A percentile compares a stretch with the other conserved stretches of the same genome.
phyloP scores from a whole-genome alignment of 2,113 vertebrate genomes.

The Entelurus aequoreus region DNA sequence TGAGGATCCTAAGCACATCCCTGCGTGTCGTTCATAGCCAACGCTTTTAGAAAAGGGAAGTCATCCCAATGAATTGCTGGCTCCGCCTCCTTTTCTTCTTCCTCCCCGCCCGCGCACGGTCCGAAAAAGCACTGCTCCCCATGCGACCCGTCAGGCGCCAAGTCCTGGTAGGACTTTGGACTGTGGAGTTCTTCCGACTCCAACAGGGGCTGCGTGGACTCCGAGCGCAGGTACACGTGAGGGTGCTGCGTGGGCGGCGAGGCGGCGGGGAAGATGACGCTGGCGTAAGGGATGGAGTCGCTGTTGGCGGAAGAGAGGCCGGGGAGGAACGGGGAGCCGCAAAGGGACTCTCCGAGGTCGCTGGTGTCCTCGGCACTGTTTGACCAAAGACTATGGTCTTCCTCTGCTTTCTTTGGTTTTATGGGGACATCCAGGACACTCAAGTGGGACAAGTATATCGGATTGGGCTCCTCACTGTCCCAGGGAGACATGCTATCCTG shows the following conservation, averaged over 20 bases:
- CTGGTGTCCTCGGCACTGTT: constrained; percentile 26
- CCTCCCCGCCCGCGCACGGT: constrained; percentile 12
- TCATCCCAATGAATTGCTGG: constrained; percentile 62
- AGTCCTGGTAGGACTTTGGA: constrained; percentile 79
- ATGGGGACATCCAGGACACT: constrained; percentile 64
- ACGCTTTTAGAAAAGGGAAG: constrained; percentile 85
- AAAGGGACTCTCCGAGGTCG: constrained; percentile 49
- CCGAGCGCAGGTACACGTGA: constrained; percentile 74
- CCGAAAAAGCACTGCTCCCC: constrained; percentile 50
- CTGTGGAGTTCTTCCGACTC: constrained; percentile 66
- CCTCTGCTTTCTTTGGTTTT: constrained; percentile 39
- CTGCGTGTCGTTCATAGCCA: constrained; percentile 68
- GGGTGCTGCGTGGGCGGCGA: constrained; percentile 26
- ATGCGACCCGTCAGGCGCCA: constrained; percentile 30
- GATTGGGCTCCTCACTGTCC: constrained; percentile 52
- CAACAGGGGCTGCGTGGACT: constrained; percentile 84
- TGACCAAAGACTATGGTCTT: constrained; percentile 40
- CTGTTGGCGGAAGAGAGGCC: constrained; percentile 31
- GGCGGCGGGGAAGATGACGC: constrained; percentile 72
- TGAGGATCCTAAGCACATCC: not conserved
- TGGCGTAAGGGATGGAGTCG: constrained; percentile 78
- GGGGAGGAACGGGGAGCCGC: constrained; percentile 45
- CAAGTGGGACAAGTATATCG: constrained; percentile 66
- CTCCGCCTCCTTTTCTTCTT: constrained; percentile 9
- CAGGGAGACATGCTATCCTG: constrained; percentile 26